Evolutionary conservation across 2,888 invertebrate genomes (phyloP), one percentile per base, ranked within the genome.

Genomic region (Sphaerophoria rueppellii): DNA sequence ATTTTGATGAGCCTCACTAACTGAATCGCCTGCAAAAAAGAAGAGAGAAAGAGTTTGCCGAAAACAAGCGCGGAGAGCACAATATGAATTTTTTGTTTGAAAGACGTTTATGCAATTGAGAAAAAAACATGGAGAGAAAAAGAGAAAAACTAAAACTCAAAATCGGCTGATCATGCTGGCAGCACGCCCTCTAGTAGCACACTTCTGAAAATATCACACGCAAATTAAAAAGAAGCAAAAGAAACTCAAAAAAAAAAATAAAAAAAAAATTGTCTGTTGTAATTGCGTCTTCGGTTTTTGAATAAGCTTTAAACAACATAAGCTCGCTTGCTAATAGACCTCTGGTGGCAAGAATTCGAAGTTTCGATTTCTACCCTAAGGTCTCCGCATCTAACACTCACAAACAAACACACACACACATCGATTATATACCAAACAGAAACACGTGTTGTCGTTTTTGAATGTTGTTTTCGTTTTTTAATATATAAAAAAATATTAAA

Each of bases 1-100:
- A 81, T 87, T 14, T n/a, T 50, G 50, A 50, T 50, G 81, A 63
- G 82, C 77, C 81, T 89, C 89, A 89, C 88, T 90, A 90, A 88
- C 90, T 90, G 89, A 88, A 90, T 87, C 89, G 89, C 88, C 90
- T 90, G 86, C 7, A 85, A 87, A 55, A 63, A 6, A 80, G 55
- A n/a, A 77, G 67, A 52, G 55, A 65, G 79, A 74, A 69, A 71
- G 24, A 78, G 81, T 82, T 86, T 86, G 24, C 81, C 86, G 82
- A 75, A 86, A 73, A 82, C 76, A 82, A 83, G 65, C 63, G 65
- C 74, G 76, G 79, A 80, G 74, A 80, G 75, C 70, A 82, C 35
- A 72, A 52, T 69, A 43, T 54, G 37, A 58, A n/a, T 81, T 65
- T 60, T 60, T 69, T 2, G 67, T 43, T 81, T 73, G 7, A 2